phyloP scores from a whole-genome alignment of 2,113 vertebrate genomes.

The Carlito syrichta region DNA sequence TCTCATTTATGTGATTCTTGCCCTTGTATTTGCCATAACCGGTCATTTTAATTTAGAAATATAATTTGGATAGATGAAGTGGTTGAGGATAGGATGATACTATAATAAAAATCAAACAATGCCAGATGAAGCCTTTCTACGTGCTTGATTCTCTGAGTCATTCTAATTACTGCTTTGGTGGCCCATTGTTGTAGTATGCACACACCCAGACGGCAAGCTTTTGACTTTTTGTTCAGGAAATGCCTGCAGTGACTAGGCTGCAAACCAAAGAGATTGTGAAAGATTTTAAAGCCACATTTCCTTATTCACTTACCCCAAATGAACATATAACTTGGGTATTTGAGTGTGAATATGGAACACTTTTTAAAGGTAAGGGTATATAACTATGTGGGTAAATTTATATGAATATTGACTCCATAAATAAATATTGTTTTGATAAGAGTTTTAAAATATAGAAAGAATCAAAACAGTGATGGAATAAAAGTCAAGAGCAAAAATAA shows the following conservation, averaged over 20 bases:
- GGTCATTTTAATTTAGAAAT: not conserved
- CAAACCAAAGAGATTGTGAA: slow-evolving; percentile 9
- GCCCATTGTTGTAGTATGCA: not conserved
- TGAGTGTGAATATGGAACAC: not conserved
- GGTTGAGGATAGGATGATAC: not conserved
- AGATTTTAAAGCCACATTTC: not conserved
- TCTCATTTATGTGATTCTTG: not conserved
- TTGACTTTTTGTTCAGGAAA: slow-evolving; percentile 29
- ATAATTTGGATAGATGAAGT: slow-evolving; percentile 4
- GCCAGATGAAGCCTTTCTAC: not conserved
- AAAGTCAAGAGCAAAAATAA: not conserved
- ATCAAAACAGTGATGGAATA: not conserved
- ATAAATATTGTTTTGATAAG: not conserved
- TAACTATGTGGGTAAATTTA: not conserved
- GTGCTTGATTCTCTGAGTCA: slow-evolving; percentile 39
- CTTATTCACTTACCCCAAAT: not conserved
- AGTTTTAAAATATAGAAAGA: slow-evolving; percentile 9
- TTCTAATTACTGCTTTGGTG: slow-evolving; percentile 1
- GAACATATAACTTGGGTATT: not conserved
- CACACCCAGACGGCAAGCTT: not conserved
- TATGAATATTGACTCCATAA: not conserved
- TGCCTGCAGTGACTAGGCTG: not conserved
- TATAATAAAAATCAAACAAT: not conserved
- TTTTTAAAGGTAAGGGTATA: not conserved
- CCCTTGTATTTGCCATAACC: not conserved